Base-by-base conservation (phyloP, 2,113 vertebrate species). In the Dipodomys spectabilis region DNA sequence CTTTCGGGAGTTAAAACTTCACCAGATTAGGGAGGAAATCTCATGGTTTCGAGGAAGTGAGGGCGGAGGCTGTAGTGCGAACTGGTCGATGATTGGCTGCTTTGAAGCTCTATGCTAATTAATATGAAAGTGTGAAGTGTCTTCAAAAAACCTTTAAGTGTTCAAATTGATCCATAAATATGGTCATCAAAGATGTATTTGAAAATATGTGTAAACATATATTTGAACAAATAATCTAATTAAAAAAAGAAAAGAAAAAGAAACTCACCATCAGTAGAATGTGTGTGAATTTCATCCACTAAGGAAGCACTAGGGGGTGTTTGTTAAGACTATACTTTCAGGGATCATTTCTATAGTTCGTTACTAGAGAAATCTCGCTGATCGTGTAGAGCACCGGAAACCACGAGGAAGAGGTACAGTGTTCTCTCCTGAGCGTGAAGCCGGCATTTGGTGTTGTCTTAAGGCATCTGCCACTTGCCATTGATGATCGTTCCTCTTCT, bases 301-400 rank as follows among this genome's bases (percentile, higher is more conserved):
- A 13, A 39, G 64, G 0, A 0, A 0, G 0, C 0, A 0, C 11
- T 0, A 0, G 0, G 0, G 0, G 0, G 0, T 2, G 4, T 57
- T 2, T 0, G 0, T 0, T 53, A 97, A 96, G 92, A 94, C 90
- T 96, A 95, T 97, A 96, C 93, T 97, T 96, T 97, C 88, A 93
- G 94, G 83, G 83, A 96, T 97, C 91, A 96, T 97, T 97, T 97
- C 88, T 97, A 94, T 97, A 96, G 95, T 96, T 6, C 0, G 68
- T 93, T n/a, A 93, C 69, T 94, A 45, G 25, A 71, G 30, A 85
- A 82, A 79, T 44, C 67, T 69, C 86, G 30, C 25, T 82, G 13
- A 82, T 44, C 67, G 69, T 86, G 94, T 57, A 18, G 18, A n/a
- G 32, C 15, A 75, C 71, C 15, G 30, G 45, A 69, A 88, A 86